These are phyloP conservation scores for Gymnobelideus leadbeateri DNA, from an alignment of 2,113 vertebrate genomes.

Conservation along the genomic window DNA sequence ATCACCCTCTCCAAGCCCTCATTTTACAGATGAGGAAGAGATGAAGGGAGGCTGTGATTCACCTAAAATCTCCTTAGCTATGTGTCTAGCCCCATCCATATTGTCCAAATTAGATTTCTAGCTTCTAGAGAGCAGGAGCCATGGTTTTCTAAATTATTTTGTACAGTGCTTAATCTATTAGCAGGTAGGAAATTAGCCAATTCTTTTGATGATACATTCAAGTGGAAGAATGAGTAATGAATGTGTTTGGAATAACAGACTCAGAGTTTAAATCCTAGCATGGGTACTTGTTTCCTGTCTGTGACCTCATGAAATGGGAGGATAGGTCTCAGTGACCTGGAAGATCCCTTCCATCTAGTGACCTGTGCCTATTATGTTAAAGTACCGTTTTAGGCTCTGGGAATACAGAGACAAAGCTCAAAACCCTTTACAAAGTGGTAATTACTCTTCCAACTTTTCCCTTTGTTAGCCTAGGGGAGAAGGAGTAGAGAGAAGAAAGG, in stretches of 20 bases:
- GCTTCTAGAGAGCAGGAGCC: neutral
- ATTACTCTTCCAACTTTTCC: neutral
- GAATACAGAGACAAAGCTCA: neutral
- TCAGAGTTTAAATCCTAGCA: neutral
- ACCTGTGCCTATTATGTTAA: neutral
- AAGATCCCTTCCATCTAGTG: neutral
- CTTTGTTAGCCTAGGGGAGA: neutral
- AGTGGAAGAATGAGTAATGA: neutral
- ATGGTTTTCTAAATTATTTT: neutral
- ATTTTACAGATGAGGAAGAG: neutral
- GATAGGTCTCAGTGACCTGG: too few species aligned
- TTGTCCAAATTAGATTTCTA: neutral
- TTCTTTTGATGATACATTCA: neutral
- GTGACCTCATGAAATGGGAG: neutral
- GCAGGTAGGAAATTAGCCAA: neutral
- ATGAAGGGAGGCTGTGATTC: neutral
- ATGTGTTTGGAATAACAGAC: neutral
- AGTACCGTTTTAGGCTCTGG: neutral
- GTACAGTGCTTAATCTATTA: neutral
- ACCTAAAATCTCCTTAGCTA: neutral
- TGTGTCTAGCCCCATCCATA: neutral
- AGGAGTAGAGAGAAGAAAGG: neutral
- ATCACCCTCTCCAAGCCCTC: neutral
- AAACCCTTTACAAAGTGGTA: neutral
- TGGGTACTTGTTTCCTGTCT: neutral